These are phyloP conservation scores for Anguilla anguilla DNA, from an alignment of 2,797 vertebrate species.

Conservation along the genomic window DNA sequence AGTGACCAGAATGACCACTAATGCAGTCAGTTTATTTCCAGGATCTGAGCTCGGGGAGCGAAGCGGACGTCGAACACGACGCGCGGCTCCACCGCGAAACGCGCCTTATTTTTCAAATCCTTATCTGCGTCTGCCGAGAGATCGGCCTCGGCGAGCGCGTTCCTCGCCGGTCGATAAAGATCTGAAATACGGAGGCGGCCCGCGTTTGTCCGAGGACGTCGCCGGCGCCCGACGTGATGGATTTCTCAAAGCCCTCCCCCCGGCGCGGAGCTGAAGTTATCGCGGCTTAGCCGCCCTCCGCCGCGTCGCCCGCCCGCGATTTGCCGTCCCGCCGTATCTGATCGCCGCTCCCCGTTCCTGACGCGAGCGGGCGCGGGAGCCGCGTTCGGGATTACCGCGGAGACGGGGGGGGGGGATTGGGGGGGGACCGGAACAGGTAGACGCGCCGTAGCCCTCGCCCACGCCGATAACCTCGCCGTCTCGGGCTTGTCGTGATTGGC, in stretches of 20 bases:
- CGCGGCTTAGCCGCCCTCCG: constrained; percentile 17
- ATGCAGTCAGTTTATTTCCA: not conserved
- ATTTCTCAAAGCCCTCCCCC: not conserved
- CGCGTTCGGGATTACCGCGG: not conserved
- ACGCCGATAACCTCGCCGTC: not conserved
- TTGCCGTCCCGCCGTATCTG: not conserved
- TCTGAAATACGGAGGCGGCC: not conserved
- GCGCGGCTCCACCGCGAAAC: not conserved
- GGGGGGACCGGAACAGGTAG: not conserved
- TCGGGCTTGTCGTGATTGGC: not conserved
- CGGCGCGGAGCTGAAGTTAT: not conserved
- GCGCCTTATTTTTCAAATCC: not conserved
- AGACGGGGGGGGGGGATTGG: not conserved
- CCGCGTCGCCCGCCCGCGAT: not conserved
- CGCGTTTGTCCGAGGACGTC: not conserved
- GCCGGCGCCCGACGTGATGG: not conserved
- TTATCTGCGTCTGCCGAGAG: not conserved
- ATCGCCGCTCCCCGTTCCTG: not conserved
- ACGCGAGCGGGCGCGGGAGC: not conserved
- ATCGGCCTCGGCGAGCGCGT: not conserved
- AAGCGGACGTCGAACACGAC: not conserved
- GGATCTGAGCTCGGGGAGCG: not conserved
- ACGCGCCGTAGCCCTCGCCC: not conserved
- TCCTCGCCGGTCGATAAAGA: not conserved
- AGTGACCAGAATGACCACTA: not conserved